phyloP scores from a whole-genome alignment of 2,888 invertebrate species.

The Ctenicera cuprea region DNA sequence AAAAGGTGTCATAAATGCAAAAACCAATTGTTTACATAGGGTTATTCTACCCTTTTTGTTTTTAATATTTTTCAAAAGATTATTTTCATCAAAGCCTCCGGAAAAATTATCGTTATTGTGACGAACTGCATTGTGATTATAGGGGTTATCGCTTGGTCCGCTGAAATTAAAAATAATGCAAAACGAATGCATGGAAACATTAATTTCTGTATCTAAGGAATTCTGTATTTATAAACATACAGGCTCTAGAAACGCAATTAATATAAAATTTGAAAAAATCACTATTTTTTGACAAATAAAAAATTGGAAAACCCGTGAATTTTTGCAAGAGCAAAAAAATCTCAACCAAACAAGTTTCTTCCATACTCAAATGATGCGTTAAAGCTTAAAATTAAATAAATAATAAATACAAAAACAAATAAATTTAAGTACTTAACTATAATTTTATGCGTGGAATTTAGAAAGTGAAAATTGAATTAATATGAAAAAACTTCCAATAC shows the following conservation, averaged over 20 bases:
- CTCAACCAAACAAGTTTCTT: not conserved
- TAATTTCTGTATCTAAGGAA: conserved; percentile 24
- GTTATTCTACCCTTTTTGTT: not conserved
- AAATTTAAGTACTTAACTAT: not conserved
- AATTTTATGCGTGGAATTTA: conserved; percentile 12
- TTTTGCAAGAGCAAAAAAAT: not conserved
- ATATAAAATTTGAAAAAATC: not conserved
- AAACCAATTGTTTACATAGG: not conserved
- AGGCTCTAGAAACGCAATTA: not conserved
- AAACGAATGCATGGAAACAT: conserved; percentile 42
- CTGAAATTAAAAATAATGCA: conserved; percentile 41
- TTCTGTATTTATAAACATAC: conserved; percentile 27
- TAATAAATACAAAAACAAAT: not conserved
- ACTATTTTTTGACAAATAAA: not conserved
- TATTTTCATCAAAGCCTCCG: not conserved
- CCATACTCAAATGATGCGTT: not conserved
- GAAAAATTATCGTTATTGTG: conserved; percentile 42
- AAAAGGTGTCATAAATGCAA: not conserved
- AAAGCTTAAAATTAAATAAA: not conserved
- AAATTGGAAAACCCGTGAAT: conserved; percentile 1
- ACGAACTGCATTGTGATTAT: conserved; percentile 40
- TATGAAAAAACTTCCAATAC: not conserved
- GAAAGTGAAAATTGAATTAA: not conserved
- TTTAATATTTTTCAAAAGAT: not conserved
- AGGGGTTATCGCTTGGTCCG: conserved; percentile 33